These are phyloP conservation scores for Pyrochroa serraticornis DNA, from an alignment of 2,888 invertebrate species.

Conservation along the genomic window DNA sequence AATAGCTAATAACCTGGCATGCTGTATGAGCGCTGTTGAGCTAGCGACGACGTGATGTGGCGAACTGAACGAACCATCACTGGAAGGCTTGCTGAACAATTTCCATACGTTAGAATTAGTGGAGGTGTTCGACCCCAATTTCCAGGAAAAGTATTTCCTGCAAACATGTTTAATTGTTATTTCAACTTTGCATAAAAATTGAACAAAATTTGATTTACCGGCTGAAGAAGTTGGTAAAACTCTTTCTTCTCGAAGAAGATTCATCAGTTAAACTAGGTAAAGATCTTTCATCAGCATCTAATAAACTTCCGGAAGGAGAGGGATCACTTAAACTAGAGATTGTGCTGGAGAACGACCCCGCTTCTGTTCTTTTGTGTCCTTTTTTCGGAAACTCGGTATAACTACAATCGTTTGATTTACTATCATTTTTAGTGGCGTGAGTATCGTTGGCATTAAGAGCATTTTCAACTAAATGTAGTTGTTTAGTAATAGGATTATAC, in stretches of 20 bases:
- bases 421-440: constrained; percentile 3
- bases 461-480: constrained; percentile 67
- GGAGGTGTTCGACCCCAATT: constrained; percentile 46
- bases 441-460: constrained; percentile 37
- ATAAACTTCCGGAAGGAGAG: constrained; percentile 66
- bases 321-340: constrained; percentile 75
- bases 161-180: constrained; percentile 25
- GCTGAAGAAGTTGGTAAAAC: constrained; percentile 67
- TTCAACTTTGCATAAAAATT: constrained; percentile 16
- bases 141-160: constrained; percentile 61
- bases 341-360: constrained; percentile 71
- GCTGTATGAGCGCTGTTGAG: constrained; percentile 74
- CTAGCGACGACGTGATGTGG: constrained; percentile 65
- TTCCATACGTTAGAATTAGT: constrained; percentile 52
- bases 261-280: constrained; percentile 45
- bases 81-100: constrained; percentile 53
- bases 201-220: constrained; percentile 58
- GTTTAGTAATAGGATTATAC: constrained; percentile 76
- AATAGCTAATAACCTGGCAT: constrained; percentile 69
- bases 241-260: constrained; percentile 66
- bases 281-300: constrained; percentile 52
- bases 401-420: constrained; percentile 33
- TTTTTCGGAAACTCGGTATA: constrained; percentile 38
- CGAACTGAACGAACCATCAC: constrained; percentile 40
- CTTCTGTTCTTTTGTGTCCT: constrained; percentile 63